Conservation (phyloP, 2,888 invertebrate genomes). For the Thyatira batis region DNA sequence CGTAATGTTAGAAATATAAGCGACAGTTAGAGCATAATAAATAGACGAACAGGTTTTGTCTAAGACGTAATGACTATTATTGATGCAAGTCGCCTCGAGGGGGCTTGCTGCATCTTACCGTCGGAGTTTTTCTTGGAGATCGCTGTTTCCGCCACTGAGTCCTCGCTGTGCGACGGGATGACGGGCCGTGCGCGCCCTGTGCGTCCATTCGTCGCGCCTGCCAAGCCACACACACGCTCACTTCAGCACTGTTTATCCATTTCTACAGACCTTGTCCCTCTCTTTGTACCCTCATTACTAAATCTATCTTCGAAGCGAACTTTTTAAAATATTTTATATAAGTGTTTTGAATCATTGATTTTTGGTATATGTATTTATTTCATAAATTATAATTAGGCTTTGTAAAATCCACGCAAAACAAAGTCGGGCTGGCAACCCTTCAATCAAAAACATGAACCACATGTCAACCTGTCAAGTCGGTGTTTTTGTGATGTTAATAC, state of each 20-base stretch:
- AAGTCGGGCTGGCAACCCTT: conserved; percentile 19
- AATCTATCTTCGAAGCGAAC: neutral
- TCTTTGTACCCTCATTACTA: neutral
- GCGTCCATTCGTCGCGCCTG: conserved; percentile 75
- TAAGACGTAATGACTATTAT: conserved; percentile 51
- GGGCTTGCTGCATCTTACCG: conserved; percentile 83
- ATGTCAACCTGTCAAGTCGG: conserved; percentile 47
- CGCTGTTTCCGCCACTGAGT: conserved; percentile 90
- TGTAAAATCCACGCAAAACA: neutral
- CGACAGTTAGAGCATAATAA: conserved; percentile 64
- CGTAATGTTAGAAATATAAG: conserved; percentile 54
- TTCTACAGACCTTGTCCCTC: neutral
- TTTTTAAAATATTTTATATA: neutral
- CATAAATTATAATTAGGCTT: neutral
- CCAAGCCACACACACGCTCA: conserved; percentile 75
- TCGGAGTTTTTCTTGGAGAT: conserved; percentile 92
- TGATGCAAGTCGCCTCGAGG: conserved; percentile 32
- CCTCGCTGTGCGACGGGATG: conserved; percentile 90
- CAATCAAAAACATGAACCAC: conserved; percentile 38
- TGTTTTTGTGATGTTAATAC: conserved; percentile 33
- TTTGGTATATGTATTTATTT: neutral
- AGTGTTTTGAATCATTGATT: neutral
- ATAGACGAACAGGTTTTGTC: conserved; percentile 53
- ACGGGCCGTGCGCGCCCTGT: conserved; percentile 64
- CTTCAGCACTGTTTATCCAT: conserved; percentile 57